phyloP scores from a whole-genome alignment of 2,888 invertebrate species.

The Mythimna impura region DNA sequence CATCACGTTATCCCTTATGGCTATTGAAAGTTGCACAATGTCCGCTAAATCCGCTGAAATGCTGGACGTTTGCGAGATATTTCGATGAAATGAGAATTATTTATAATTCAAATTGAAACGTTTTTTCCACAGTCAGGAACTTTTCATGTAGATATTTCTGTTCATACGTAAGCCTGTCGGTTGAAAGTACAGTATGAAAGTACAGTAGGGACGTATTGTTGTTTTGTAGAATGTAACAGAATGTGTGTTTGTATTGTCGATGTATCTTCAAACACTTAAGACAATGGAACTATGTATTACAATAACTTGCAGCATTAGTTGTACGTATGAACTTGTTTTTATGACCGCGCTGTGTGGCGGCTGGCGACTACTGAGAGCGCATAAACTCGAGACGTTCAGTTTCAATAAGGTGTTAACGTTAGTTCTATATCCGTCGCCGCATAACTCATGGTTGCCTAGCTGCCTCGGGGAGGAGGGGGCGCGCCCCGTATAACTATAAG shows the following conservation, averaged over 20 bases:
- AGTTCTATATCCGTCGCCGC: conserved; percentile 27
- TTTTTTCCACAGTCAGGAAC: not conserved
- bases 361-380: conserved; percentile 23
- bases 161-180: too few relatives aligned
- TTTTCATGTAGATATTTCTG: not conserved
- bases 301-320: not conserved
- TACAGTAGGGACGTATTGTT: too few relatives aligned
- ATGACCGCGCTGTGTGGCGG: not conserved
- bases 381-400: conserved; percentile 12
- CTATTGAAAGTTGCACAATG: not conserved
- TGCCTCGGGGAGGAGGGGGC: not conserved
- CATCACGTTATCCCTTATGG: not conserved
- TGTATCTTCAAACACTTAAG: not conserved
- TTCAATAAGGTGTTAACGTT: conserved; percentile 19
- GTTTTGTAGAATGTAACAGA: not conserved
- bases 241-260: not conserved
- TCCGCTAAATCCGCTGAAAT: not conserved
- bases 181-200: too few relatives aligned
- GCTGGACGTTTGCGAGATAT: conserved; percentile 4
- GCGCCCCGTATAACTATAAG: not conserved
- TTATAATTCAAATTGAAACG: not conserved
- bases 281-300: not conserved
- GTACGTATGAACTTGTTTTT: not conserved
- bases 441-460: conserved; percentile 23
- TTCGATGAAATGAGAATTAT: not conserved